Evolutionary conservation across 2,113 vertebrate genomes (phyloP), one percentile per base, ranked within the genome.

Genomic region (Phoxinus phoxinus): DNA sequence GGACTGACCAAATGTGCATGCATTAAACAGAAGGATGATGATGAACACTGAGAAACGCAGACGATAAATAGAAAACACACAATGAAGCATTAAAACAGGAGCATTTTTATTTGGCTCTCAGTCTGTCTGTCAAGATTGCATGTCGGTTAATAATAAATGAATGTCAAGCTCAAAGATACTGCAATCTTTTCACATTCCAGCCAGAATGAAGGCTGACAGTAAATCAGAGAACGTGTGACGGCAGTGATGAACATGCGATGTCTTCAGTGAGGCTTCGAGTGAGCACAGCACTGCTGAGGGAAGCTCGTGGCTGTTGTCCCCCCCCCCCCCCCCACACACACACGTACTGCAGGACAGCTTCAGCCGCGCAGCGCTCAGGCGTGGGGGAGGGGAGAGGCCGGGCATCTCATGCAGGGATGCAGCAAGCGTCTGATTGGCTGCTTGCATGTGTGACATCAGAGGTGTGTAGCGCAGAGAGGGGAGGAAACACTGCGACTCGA

Each of bases 311-410:
- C 25, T 12, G 27, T 75, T 56, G 86, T 85, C 76, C 79, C 48
- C 48, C 19, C 78, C n/a, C n/a, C n/a, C n/a, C n/a, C n/a, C n/a
- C n/a, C n/a, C n/a, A n/a, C n/a, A n/a, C n/a, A 84, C 88, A 87
- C 86, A 78, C 77, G 80, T 61, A 83, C 77, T 90, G 41, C 79
- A 30, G 90, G 91, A 93, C 93, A 89, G 80, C 90, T 91, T 90
- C n/a, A 44, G 83, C 88, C 84, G 89, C 59, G n/a, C 86, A 81
- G 86, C 77, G 87, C 83, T 83, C 85, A 91, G 87, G 91, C 91
- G 87, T 92, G 93, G 93, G 94, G 94, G 93, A 93, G 91, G 94
- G 93, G 85, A 87, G 84, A 71, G 30, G 82, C 87, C n/a, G 77
- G 90, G 93, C 92, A 91, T 93, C 93, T 88, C 83, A 90, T 90